Evolutionary conservation across 2,797 vertebrate species (phyloP), one percentile per base, ranked within the genome.

Genomic region (Rhinoraja longicauda): DNA sequence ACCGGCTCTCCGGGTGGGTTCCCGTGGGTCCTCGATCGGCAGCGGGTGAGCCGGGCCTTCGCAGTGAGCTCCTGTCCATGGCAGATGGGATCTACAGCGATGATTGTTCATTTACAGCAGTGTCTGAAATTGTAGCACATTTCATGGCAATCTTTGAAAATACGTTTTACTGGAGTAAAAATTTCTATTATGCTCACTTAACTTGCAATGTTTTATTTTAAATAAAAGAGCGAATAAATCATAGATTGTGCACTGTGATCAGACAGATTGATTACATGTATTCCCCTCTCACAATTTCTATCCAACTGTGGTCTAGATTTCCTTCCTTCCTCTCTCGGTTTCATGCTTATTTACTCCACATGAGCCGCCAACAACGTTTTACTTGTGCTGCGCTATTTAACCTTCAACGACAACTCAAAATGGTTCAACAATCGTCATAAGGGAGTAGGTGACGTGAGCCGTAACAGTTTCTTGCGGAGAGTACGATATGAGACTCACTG

Each of bases 331-430:
- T 91, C 67, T 73, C 91, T 29, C 12, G 15, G 1, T 36, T 91
- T 91, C 26, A 26, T 91, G 32, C 67, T 91, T 72, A 91, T 91
- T 91, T 91, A 39, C 81, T 82, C 53, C n/a, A 72, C 67, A 45
- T 73, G 67, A 91, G 21, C 39, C 26, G 1, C 53, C 64, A 91
- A 10, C 10, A 72, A 67, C 36, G 73, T 59, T 32, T 88, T 64
- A 88, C 13, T 19, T 3, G 36, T 19, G 21, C 24, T 72, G 10
- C 21, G 29, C 70, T 91, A 36, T 67, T 73, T 91, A 91, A 91
- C 36, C 1, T 91, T 73, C 72, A 21, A 72, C 26, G 90, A 72
- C 62, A 73, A 9, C 45, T 91, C 24, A 73, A 91, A 91, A 53
- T 73, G 90, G 73, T 91, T 73, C 24, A 91, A 73, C 10, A 73